Evolutionary conservation across 2,797 vertebrate species (phyloP).

Genomic region (Rallus crepitans): DNA sequence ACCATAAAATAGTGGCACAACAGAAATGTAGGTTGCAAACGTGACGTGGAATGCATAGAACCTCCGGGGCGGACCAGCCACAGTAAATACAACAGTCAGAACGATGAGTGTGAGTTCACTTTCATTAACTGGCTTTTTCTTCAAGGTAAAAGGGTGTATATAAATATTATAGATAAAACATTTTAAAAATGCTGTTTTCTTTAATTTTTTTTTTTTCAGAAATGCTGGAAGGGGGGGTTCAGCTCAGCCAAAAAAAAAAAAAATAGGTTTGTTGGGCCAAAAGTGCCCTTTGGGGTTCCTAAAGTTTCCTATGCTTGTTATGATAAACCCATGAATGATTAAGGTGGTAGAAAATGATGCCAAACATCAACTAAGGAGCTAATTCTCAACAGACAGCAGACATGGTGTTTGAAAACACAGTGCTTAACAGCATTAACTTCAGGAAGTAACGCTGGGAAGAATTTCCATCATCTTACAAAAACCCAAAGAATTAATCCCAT

Average conservation of each 20-base stretch:
- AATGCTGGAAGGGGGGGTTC: not conserved
- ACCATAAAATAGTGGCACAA: slow-evolving; percentile 33
- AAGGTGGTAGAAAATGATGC: not conserved
- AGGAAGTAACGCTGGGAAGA: slow-evolving; percentile 30
- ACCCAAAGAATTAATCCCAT: not conserved
- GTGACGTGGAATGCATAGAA: slow-evolving; percentile 52
- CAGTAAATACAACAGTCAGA: not conserved
- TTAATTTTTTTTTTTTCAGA: not conserved
- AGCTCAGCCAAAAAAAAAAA: slow-evolving; percentile 18
- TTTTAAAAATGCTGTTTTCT: not conserved
- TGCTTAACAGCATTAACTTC: not conserved
- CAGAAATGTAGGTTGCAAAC: slow-evolving; percentile 20
- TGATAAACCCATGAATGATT: not conserved
- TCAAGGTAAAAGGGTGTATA: slow-evolving; percentile 22
- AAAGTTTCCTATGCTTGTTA: slow-evolving; percentile 9
- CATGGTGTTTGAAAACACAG: not conserved
- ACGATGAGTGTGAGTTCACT: slow-evolving; percentile 21
- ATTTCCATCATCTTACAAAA: not conserved
- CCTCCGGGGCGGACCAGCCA: slow-evolving; percentile 11
- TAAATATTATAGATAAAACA: slow-evolving; percentile 33
- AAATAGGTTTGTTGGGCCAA: slow-evolving; percentile 4
- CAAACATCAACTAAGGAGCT: not conserved
- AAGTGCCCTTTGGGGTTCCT: slow-evolving; percentile 21
- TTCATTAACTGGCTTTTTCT: slow-evolving; percentile 31
- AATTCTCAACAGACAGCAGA: not conserved